phyloP scores from a whole-genome alignment of 2,797 vertebrate genomes.

The Pseudochaenichthys georgianus region DNA sequence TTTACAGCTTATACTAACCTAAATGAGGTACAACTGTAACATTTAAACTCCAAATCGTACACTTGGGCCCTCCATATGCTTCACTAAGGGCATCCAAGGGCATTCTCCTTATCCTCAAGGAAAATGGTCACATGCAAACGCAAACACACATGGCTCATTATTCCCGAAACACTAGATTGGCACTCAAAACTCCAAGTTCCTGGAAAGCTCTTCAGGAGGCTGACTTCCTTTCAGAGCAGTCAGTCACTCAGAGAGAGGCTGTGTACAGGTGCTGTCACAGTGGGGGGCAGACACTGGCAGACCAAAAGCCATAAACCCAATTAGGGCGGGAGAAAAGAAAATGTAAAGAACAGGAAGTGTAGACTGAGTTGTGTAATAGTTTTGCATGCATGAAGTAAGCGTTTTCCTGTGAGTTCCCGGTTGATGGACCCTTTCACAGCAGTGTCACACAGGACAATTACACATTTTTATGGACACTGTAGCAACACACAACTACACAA shows the following conservation, averaged over 20 bases:
- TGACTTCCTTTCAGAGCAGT: constrained; percentile 48
- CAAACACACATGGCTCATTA: background rate
- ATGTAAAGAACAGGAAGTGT: constrained; percentile 13
- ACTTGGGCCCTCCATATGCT: background rate
- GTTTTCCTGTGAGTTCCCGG: background rate
- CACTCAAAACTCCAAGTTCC: constrained; percentile 9
- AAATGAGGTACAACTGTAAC: background rate
- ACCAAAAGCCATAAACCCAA: constrained; percentile 44
- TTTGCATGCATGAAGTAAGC: background rate
- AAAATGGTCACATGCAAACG: background rate
- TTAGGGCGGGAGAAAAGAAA: constrained; percentile 23
- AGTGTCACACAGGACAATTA: background rate
- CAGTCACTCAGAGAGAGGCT: constrained; percentile 43
- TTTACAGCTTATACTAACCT: background rate
- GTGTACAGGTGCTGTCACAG: constrained; percentile 64
- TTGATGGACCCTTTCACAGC: background rate
- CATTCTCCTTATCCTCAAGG: background rate
- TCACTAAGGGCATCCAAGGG: background rate
- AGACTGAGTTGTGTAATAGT: background rate
- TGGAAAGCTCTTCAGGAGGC: constrained; percentile 13
- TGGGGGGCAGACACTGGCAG: constrained; percentile 29
- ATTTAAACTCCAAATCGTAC: background rate
- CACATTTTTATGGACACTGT: constrained; percentile 5
- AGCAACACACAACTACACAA: constrained; percentile 8
- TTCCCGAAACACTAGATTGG: constrained; percentile 5